Conservation (phyloP, 1,140 invertebrate species). For the Ruditapes philippinarum region DNA sequence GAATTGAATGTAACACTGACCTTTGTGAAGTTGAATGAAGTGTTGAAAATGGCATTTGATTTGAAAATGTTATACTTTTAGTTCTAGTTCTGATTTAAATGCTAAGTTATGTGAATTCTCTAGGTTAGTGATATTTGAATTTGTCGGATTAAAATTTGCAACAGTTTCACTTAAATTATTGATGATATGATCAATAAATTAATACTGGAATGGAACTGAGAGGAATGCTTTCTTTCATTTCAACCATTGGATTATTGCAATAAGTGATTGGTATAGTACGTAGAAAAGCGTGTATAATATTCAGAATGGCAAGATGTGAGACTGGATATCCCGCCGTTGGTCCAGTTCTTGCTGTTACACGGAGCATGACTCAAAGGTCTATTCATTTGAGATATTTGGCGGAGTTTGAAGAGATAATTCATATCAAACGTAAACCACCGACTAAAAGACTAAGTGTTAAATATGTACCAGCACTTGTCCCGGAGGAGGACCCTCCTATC, state of each 20-base stretch:
- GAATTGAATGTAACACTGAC: not conserved
- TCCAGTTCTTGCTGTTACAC: constrained; percentile 21
- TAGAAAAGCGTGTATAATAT: not conserved
- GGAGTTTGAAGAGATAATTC: constrained; percentile 36
- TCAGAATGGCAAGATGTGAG: not conserved
- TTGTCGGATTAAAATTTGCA: too few species aligned
- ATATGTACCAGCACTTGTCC: not conserved
- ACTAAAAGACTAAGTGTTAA: constrained; percentile 3
- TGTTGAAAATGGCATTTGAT: not conserved
- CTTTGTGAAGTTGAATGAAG: not conserved
- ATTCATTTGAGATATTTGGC: not conserved
- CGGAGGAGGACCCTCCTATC: constrained; percentile 7
- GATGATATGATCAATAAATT: too few species aligned
- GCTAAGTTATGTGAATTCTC: too few species aligned
- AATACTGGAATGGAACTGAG: too few species aligned
- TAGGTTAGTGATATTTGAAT: too few species aligned
- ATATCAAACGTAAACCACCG: constrained; percentile 38
- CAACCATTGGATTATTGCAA: too few species aligned
- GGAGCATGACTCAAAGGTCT: not conserved
- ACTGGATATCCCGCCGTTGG: not conserved
- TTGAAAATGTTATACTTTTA: not conserved
- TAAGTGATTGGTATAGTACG: too few species aligned
- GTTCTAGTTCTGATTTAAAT: not conserved
- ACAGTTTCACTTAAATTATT: too few species aligned
- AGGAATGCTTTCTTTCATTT: too few species aligned